phyloP scores from a whole-genome alignment of 2,888 invertebrate genomes.

The Athripsodes cinereus region DNA sequence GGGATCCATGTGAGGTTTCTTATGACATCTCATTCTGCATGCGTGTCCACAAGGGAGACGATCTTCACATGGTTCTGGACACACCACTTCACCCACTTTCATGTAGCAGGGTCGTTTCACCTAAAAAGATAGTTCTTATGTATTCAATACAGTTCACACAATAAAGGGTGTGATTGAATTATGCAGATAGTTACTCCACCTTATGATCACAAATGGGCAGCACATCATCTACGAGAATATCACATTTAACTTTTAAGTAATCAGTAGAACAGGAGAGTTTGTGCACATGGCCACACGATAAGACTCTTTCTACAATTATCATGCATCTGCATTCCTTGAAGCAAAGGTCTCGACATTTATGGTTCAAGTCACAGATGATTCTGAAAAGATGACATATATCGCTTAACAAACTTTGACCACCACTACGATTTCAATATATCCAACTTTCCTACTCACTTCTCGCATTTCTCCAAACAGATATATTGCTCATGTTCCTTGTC shows the following conservation, averaged over 20 bases:
- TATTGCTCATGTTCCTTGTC: conserved; percentile 48
- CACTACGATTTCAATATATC: neutral
- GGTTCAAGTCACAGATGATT: conserved; percentile 43
- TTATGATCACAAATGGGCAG: conserved; percentile 39
- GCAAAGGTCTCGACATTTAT: conserved; percentile 49
- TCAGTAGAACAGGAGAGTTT: conserved; percentile 43
- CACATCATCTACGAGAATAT: conserved; percentile 31
- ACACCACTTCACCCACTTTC: conserved; percentile 35
- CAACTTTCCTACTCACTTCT: conserved; percentile 36
- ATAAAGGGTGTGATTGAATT: neutral
- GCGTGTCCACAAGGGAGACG: conserved; percentile 59
- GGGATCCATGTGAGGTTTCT: conserved; percentile 49
- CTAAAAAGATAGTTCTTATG: conserved; percentile 28
- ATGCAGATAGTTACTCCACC: conserved; percentile 28
- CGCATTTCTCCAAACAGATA: conserved; percentile 46
- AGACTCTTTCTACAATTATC: conserved; percentile 36
- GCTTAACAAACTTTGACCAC: too few species aligned
- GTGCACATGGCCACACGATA: conserved; percentile 48
- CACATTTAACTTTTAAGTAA: conserved; percentile 37
- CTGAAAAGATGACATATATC: conserved; percentile 32
- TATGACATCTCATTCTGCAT: conserved; percentile 54
- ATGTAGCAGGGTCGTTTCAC: conserved; percentile 41
- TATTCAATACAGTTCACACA: neutral
- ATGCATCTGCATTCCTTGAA: conserved; percentile 42
- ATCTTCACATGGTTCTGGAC: conserved; percentile 45